Evolutionary conservation across 2,888 invertebrate species (phyloP).

Genomic region (Phasia obesa): DNA sequence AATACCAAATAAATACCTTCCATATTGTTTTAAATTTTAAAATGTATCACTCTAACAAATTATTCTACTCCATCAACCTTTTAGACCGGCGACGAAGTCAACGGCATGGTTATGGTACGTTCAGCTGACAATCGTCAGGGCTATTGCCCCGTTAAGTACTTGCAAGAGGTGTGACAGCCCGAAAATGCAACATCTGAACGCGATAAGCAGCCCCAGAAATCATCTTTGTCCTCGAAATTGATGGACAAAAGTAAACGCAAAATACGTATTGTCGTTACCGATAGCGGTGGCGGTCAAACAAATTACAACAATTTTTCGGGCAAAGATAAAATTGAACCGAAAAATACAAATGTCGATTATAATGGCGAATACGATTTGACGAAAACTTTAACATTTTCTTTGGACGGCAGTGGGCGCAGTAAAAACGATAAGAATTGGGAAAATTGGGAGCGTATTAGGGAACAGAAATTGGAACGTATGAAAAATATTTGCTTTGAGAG

Average conservation of each 20-base stretch:
- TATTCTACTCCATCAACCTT: neutral
- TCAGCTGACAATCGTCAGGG: conserved; percentile 96
- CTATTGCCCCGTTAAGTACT: conserved; percentile 95
- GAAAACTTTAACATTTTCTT: conserved; percentile 73
- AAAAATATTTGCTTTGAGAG: conserved; percentile 82
- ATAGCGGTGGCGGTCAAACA: conserved; percentile 76
- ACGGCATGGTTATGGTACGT: conserved; percentile 96
- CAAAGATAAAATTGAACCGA: conserved; percentile 72
- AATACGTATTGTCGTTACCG: conserved; percentile 81
- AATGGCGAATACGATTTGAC: conserved; percentile 69
- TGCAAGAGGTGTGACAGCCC: conserved; percentile 96
- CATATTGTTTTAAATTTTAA: neutral
- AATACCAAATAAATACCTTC: too few species aligned
- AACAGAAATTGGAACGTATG: conserved; percentile 82
- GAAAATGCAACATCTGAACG: conserved; percentile 81
- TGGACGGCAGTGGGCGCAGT: conserved; percentile 74
- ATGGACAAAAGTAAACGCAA: conserved; percentile 82
- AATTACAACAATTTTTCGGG: conserved; percentile 73
- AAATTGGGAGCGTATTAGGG: conserved; percentile 82
- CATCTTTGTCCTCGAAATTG: conserved; percentile 78
- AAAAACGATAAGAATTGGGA: conserved; percentile 82
- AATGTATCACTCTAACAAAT: neutral
- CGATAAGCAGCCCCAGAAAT: conserved; percentile 79
- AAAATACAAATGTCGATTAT: conserved; percentile 76
- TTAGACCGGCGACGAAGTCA: conserved; percentile 92